Evolutionary conservation across 2,797 vertebrate species (phyloP), one percentile per base, ranked within the genome.

Genomic region (Takifugu rubripes): DNA sequence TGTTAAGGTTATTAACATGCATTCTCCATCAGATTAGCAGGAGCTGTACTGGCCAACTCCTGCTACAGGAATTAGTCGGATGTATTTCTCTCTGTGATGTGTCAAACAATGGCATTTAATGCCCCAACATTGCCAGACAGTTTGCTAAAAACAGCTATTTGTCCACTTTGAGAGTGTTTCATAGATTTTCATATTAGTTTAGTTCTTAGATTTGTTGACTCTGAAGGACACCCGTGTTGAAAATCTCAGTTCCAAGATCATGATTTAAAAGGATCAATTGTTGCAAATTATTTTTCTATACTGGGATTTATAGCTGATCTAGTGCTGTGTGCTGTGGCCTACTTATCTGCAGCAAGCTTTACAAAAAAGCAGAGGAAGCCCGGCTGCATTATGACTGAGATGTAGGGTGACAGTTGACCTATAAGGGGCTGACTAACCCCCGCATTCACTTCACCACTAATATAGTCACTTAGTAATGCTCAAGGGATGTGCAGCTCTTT

Each of bases 1-100:
- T 61, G 57, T 81, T 84, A 70, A 87, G 79, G 86, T 87, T 90
- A 91, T 90, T 88, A 92, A 84, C 84, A 89, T 72, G 86, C 91
- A 92, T 92, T 91, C 90, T 90, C 81, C 81, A 81, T 87, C 87
- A 90, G 92, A 92, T 92, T 91, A 91, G 82, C 67, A 72, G 43
- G 77, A 81, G 75, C 78, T 83, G 70, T 11, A 46, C 73, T 61
- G 68, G 67, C 59, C 61, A 42, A n/a, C 52, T 75, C 59, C 54
- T 9, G 58, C 73, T 64, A 54, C 52, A n/a, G 70, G 72, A 81
- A 75, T 86, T 77, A 81, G 64, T 36, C 21, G 64, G 61, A 46
- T 69, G 59, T 66, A 55, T 66, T 80, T 79, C 55, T 70, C 53
- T 29, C 64, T 52, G 61, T 24, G 25, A 57, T 43, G 42, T 64